Percentiles rank a stretch among this genome's conserved stretches.
These are phyloP conservation scores for Lamellibrachia satsuma DNA, from an alignment of 2,888 invertebrate species.

Conservation along the genomic window DNA sequence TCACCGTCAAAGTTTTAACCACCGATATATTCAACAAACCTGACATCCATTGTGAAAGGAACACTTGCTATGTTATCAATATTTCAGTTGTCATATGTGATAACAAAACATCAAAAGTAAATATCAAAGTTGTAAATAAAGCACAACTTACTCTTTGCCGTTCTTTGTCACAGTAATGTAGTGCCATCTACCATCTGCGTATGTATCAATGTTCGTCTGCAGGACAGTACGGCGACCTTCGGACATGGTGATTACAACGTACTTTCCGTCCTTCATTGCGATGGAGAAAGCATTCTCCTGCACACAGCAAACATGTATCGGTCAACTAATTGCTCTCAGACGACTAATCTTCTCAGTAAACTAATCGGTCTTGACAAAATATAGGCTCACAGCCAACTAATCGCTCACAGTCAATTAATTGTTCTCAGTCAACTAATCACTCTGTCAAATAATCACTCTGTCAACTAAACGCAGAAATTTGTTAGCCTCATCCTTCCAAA, in stretches of 20 bases:
- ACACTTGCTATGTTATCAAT: not conserved
- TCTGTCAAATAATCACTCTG: not conserved
- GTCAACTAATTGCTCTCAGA: not conserved
- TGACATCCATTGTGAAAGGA: not conserved
- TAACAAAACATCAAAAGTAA: not conserved
- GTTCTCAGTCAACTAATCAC: not conserved
- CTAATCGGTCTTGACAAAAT: not conserved
- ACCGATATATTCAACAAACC: too few species aligned
- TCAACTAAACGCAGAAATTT: too few species aligned
- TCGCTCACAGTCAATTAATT: not conserved
- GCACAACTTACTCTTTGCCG: constrained; percentile 67
- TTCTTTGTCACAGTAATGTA: constrained; percentile 87
- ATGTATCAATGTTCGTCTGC: constrained; percentile 69
- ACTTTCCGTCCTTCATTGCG: constrained; percentile 70
- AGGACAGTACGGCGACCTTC: constrained; percentile 50
- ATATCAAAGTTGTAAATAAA: not conserved
- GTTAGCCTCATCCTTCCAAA: too few species aligned
- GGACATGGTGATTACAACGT: constrained; percentile 69
- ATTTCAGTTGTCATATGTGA: not conserved
- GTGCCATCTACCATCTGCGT: constrained; percentile 94
- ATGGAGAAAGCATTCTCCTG: constrained; percentile 71
- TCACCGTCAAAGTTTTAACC: not conserved
- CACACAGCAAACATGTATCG: not conserved
- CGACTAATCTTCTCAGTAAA: not conserved
- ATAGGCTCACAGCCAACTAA: not conserved